Conservation (phyloP, 2,888 invertebrate genomes). For the Halictus ligatus region DNA sequence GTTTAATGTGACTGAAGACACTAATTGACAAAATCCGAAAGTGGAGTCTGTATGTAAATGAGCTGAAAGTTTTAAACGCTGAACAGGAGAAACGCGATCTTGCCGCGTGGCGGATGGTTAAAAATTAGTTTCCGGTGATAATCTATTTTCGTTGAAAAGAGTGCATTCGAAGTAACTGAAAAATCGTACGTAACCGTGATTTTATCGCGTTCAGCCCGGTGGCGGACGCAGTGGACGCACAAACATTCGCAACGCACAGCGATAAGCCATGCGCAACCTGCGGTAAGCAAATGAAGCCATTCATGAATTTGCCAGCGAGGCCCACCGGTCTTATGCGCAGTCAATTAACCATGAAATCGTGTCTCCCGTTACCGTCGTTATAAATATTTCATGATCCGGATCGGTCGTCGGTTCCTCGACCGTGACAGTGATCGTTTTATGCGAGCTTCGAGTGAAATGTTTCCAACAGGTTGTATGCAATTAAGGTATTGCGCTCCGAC, state of each 20-base stretch:
- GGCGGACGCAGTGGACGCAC: too few species aligned
- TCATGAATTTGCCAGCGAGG: conserved; percentile 38
- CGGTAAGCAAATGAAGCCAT: conserved; percentile 41
- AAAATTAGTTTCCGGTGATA: too few species aligned
- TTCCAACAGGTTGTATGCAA: not conserved
- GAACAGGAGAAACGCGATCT: too few species aligned
- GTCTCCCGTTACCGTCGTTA: conserved; percentile 28
- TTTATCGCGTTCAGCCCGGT: too few species aligned
- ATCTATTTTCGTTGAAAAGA: not conserved
- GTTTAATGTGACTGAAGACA: too few species aligned
- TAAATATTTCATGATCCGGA: conserved; percentile 54
- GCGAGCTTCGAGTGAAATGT: not conserved
- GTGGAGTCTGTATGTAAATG: too few species aligned
- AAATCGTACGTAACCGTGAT: too few species aligned
- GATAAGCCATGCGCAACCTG: not conserved
- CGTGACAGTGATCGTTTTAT: conserved; percentile 32
- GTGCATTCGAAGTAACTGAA: not conserved
- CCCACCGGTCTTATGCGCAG: not conserved
- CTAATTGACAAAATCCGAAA: too few species aligned
- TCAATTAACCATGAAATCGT: conserved; percentile 58
- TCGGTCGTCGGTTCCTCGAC: conserved; percentile 28
- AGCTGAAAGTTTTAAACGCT: too few species aligned
- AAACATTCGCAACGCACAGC: not conserved
- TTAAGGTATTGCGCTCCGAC: not conserved
- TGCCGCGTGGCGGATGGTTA: too few species aligned